phyloP scores from a whole-genome alignment of 2,888 invertebrate genomes.

The Embidobia sp. region DNA sequence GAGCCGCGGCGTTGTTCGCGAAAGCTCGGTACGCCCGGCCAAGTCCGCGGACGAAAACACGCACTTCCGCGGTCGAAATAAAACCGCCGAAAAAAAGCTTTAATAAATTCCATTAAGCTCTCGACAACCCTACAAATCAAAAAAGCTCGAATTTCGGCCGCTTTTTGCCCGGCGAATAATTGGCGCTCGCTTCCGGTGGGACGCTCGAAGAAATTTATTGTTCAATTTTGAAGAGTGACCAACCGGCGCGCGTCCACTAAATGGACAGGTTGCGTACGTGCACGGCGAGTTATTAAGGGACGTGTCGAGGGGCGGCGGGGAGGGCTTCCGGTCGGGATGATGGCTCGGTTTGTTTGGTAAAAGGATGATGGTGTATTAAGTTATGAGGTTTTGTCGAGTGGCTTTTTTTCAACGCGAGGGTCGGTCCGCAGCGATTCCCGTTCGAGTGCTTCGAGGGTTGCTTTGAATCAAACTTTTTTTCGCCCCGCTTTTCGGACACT shows the following conservation, averaged over 20 bases:
- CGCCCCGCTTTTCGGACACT: constrained; percentile 14
- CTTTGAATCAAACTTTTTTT: constrained; percentile 14
- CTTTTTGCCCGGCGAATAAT: constrained; percentile 17
- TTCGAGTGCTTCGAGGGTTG: constrained; percentile 44
- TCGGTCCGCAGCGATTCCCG: constrained; percentile 13
- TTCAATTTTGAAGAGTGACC: constrained; percentile 46
- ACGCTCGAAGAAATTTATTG: constrained; percentile 38
- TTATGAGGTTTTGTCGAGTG: constrained; percentile 58
- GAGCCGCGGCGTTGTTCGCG: too few relatives aligned
- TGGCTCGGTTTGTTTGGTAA: constrained; percentile 54
- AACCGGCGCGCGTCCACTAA: constrained; percentile 30
- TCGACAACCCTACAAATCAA: constrained; percentile 40
- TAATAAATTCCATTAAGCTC: constrained; percentile 52
- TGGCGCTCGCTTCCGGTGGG: constrained; percentile 10
- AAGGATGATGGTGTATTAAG: constrained; percentile 54
- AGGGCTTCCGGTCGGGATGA: constrained; percentile 7
- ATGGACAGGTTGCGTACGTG: constrained; percentile 50
- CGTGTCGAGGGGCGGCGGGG: constrained; percentile 1
- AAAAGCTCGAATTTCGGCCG: constrained; percentile 22
- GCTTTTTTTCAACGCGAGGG: constrained; percentile 47
- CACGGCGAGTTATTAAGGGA: constrained; percentile 44
- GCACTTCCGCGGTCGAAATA: constrained; percentile 4
- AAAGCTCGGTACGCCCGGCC: not conserved
- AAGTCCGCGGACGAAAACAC: constrained; percentile 10
- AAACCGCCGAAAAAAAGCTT: constrained; percentile 8